Base-by-base conservation (phyloP, 2,113 vertebrate genomes). In the Forbesichthys agassizii region DNA sequence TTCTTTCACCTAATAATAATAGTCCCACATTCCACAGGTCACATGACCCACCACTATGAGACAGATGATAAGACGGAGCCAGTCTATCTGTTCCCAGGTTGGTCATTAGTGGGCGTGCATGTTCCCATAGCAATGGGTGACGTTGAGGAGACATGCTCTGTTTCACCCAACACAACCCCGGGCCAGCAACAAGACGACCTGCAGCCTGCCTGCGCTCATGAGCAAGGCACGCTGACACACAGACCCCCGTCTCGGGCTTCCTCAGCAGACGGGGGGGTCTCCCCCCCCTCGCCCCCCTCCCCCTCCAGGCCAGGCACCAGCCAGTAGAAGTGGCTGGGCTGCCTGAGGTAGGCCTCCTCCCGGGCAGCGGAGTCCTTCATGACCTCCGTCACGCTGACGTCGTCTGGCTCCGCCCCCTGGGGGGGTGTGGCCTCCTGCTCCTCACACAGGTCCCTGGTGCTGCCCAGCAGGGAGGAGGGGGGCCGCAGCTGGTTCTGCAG, bases 311-410 rank as follows among this genome's bases (percentile, higher is more conserved):
- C 94, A 0, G 95, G 95, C 13, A 97, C 93, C 75, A 97, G 85
- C 79, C 94, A 96, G 86, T 97, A 97, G 80, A 96, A 97, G 63
- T 94, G 92, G 0, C 92, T 94, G 0, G 94, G 88, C 83, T 97
- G 95, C 68, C 79, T 93, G 91, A 96, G 82, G 77, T 97, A 97
- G 1, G 94, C 92, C 81, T 95, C 96, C 87, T 96, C 95, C 27
- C 94, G 80, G 80, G 95, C 91, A 0, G 93, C 72, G 0, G 95
- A 97, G 91, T 96, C 96, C 53, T 94, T 94, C 92, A 96, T 88
- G 64, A 96, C 95, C 5, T 96, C 94, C 0, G 93, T 95, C 75
- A 96, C 93, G 0, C 94, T 97, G 65, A 94, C 88, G 0, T 93
- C 72, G 67, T 96, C 95, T 65, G 89, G 81, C 51, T 96, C 94